Evolutionary conservation across 2,797 vertebrate genomes (phyloP), one percentile per base, ranked within the genome.

Genomic region (Thripadectes ignobilis): DNA sequence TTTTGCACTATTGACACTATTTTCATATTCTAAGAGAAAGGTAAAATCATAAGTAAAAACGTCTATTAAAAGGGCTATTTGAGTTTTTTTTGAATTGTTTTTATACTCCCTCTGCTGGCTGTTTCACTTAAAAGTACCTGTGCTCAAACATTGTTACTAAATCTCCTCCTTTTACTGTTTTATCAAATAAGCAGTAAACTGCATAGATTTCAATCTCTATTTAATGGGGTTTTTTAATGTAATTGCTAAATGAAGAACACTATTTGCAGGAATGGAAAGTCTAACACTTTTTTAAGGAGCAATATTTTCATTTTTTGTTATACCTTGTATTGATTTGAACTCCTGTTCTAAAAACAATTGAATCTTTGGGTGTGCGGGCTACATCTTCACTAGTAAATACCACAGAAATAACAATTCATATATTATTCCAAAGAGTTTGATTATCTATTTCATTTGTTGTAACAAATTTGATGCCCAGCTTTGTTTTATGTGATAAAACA

Each of bases 51-150:
- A 41, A 41, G 18, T 69, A 19, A 74, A 59, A 36, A 46, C 4
- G 36, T 10, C 27, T 9, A 8, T 9, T 62, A 65, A 49, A 66
- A 85, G n/a, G 7, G 7, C 21, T 71, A 7, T 54, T 73, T 62
- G 36, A 26, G 12, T 7, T 4, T 39, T 29, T 39, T 68, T 67
- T 7, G 14, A 38, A 87, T 92, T 87, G 73, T 81, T 96, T 95
- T 91, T 96, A 65, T 93, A 77, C 95, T 96, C 96, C 97, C 96
- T 96, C 97, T 97, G 92, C 94, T 97, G 97, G 97, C 66, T 89
- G 67, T 77, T 94, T 93, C 45, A 84, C 34, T 80, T 88, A 57
- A 72, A 79, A 61, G 76, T 95, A 91, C 82, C 77, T 93, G 41
- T 78, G 36, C 43, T 86, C 0, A 1, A 74, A 38, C 49, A 38